These are phyloP conservation scores for Acestrorhynchus altus DNA, from an alignment of 2,797 vertebrate species.

Conservation along the genomic window DNA sequence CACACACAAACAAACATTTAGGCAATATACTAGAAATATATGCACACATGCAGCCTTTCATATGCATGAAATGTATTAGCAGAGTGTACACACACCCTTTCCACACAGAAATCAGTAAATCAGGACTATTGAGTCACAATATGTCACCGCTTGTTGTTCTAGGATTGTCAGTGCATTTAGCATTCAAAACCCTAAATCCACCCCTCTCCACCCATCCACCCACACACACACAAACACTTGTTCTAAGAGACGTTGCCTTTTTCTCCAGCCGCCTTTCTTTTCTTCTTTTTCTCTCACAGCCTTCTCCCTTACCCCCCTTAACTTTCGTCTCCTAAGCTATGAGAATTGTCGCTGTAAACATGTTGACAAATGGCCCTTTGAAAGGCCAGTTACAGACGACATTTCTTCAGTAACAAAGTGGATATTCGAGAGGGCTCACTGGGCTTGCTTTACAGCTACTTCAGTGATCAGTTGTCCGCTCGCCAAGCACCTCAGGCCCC, in stretches of 20 bases:
- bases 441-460: slow-evolving; percentile 81
- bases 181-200: slow-evolving; percentile 4
- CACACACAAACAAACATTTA: slow-evolving; percentile 33
- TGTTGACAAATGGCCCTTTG: slow-evolving; percentile 85
- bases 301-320: slow-evolving; percentile 51
- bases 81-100: slow-evolving; percentile 1
- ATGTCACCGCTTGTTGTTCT: slow-evolving; percentile 21
- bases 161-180: too few species aligned
- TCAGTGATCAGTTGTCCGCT: slow-evolving; percentile 81
- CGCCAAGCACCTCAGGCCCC: slow-evolving; percentile 76
- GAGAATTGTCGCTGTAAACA: slow-evolving; percentile 79
- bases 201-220: neutral
- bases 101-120: slow-evolving; percentile 26
- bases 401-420: slow-evolving; percentile 83
- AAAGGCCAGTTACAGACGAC: slow-evolving; percentile 78
- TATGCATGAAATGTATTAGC: slow-evolving; percentile 30
- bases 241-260: slow-evolving; percentile 24
- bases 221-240: neutral
- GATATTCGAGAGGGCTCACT: slow-evolving; percentile 82
- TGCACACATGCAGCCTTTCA: slow-evolving; percentile 42
- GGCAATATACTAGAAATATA: slow-evolving; percentile 32
- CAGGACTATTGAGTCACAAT: slow-evolving; percentile 36
- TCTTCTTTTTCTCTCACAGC: slow-evolving; percentile 20
- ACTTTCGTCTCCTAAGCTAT: slow-evolving; percentile 70
- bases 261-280: slow-evolving; percentile 26